phyloP scores from a whole-genome alignment of 2,888 invertebrate genomes.

The Orchesella flavescens region DNA sequence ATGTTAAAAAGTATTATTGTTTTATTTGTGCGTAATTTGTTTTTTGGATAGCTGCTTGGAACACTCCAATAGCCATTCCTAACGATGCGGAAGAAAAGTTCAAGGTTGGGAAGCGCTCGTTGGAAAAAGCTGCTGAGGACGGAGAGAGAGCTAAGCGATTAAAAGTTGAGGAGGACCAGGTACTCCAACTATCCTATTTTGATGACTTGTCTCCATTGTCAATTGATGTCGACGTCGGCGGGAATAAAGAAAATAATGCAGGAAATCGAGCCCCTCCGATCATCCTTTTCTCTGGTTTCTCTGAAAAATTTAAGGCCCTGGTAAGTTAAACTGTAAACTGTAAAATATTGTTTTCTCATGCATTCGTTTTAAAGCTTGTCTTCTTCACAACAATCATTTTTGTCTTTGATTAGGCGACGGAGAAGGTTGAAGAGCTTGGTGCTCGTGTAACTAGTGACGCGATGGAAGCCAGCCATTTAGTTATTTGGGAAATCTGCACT shows the following conservation, averaged over 20 bases:
- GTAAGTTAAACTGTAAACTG: no score
- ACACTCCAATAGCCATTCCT: constrained; percentile 90
- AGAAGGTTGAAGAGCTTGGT: constrained; percentile 56
- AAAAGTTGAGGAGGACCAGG: constrained; percentile 32
- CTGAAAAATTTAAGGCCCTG: constrained; percentile 19
- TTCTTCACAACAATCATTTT: no score
- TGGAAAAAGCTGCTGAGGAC: constrained; percentile 30
- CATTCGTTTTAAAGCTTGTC: no score
- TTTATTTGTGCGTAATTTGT: no score
- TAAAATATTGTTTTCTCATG: no score
- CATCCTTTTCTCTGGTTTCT: constrained; percentile 44
- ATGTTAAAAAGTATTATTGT: no score
- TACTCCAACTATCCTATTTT: constrained; percentile 22
- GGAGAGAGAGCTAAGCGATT: constrained; percentile 26
- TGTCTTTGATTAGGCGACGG: constrained; percentile 27
- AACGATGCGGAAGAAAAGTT: constrained; percentile 90
- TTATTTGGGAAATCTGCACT: constrained; percentile 60
- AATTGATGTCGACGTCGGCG: constrained; percentile 20
- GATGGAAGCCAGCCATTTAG: constrained; percentile 67
- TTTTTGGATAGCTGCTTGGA: constrained; percentile 87
- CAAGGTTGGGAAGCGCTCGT: constrained; percentile 78
- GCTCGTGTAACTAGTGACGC: constrained; percentile 63
- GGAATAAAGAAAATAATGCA: constrained; percentile 31
- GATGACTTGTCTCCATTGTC: not conserved
- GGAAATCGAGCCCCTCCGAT: constrained; percentile 54